Conservation (phyloP, 2,888 invertebrate species). For the Patella pellucida region DNA sequence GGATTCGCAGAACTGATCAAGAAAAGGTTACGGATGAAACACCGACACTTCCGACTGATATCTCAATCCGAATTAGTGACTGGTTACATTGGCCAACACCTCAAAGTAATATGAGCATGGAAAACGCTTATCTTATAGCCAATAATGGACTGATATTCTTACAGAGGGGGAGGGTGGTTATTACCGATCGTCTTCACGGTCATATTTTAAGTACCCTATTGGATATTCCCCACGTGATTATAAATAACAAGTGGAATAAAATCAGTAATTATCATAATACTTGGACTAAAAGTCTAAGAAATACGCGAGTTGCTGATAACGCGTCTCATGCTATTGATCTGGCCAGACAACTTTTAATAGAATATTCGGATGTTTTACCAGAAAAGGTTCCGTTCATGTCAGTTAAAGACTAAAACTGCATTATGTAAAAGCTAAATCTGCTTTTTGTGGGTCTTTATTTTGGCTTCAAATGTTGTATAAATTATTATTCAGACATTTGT, state of each 20-base stretch:
- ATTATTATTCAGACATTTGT: no score
- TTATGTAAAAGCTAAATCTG: no score
- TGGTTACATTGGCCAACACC: slow-evolving; percentile 24
- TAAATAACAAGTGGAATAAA: no score
- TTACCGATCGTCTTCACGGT: no score
- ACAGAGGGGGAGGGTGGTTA: slow-evolving; percentile 37
- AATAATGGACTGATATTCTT: slow-evolving; percentile 28
- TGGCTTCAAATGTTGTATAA: no score
- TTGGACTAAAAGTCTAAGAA: slow-evolving; percentile 23
- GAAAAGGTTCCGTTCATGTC: neutral
- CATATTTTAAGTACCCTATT: no score
- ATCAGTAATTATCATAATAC: no score
- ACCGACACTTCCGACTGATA: slow-evolving; percentile 14
- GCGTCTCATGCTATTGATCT: slow-evolving; percentile 17
- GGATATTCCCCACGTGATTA: no score
- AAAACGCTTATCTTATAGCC: slow-evolving; percentile 25
- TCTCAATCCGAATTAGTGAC: neutral
- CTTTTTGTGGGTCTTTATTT: neutral
- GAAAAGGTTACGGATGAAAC: slow-evolving; percentile 28
- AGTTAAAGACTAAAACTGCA: no score
- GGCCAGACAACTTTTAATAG: neutral
- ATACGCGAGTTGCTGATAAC: slow-evolving; percentile 17
- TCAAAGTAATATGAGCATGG: slow-evolving; percentile 20
- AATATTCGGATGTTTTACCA: neutral
- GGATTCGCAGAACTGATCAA: slow-evolving; percentile 30